Evolutionary conservation across 2,888 invertebrate genomes (phyloP).

Genomic region (Polydrusus pterygomalis): DNA sequence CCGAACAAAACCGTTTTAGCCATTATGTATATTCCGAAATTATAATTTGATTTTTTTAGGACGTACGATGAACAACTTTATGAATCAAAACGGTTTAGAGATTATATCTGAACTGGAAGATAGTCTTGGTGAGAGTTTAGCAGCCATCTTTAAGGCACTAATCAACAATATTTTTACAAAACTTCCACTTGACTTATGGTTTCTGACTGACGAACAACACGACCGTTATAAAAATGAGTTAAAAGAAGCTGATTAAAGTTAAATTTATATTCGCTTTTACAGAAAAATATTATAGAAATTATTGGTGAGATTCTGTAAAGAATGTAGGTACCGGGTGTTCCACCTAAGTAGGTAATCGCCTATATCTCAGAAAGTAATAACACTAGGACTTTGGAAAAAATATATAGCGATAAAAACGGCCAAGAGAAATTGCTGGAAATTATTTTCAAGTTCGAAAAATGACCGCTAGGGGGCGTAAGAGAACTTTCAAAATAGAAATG

Average conservation of each 20-base stretch:
- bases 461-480: too few species aligned
- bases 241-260: constrained; percentile 6
- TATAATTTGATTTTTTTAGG: constrained; percentile 72
- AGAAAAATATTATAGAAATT: neutral
- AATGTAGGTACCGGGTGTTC: too few species aligned
- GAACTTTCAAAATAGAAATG: too few species aligned
- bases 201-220: constrained; percentile 64
- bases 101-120: constrained; percentile 76
- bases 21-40: too few species aligned
- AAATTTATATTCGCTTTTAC: neutral
- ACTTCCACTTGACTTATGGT: constrained; percentile 76
- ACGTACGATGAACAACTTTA: constrained; percentile 75
- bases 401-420: too few species aligned
- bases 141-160: constrained; percentile 75
- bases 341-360: too few species aligned
- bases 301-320: too few species aligned
- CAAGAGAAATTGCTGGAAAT: too few species aligned
- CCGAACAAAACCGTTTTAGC: too few species aligned
- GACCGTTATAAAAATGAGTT: constrained; percentile 56
- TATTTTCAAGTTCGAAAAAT: too few species aligned
- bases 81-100: constrained; percentile 77
- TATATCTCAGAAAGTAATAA: too few species aligned
- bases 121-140: constrained; percentile 74
- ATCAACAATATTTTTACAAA: constrained; percentile 77
- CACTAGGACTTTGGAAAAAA: too few species aligned